Conservation (phyloP, 92 coral and sea anemone species). For the Palythoa caribaeorum region DNA sequence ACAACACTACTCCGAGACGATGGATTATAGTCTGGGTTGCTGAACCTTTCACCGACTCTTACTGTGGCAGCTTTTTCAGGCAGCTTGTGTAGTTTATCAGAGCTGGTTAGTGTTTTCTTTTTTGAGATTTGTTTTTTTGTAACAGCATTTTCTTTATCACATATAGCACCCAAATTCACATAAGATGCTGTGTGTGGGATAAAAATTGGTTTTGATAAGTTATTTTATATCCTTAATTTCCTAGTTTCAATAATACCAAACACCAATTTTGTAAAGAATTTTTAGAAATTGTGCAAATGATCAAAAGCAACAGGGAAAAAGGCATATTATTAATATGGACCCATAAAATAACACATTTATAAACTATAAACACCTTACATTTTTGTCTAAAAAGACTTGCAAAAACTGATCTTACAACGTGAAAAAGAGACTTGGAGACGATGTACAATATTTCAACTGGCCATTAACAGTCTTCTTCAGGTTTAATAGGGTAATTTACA, state of each 20-base stretch:
- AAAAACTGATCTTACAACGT: no score
- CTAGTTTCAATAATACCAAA: not conserved
- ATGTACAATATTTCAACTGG: no score
- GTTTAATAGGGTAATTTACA: no score
- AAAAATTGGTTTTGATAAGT: not conserved
- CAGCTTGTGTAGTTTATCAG: not conserved
- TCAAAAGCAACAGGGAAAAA: no score
- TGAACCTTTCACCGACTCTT: not conserved
- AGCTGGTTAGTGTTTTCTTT: not conserved
- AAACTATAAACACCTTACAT: no score
- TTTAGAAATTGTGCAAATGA: no score
- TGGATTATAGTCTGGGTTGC: not conserved
- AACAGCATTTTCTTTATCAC: not conserved
- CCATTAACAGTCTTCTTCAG: no score
- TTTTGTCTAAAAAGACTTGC: no score
- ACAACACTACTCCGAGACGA: not conserved
- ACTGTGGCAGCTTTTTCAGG: not conserved
- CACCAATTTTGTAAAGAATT: not conserved
- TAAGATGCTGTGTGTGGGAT: slow-evolving; percentile 10
- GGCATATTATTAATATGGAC: no score
- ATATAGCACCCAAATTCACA: not conserved
- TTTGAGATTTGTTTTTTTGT: not conserved
- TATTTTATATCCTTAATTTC: not conserved
- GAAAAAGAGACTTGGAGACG: no score
- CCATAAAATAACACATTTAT: no score